Evolutionary conservation across 2,888 invertebrate species (phyloP), one percentile per base, ranked within the genome.

Genomic region (Lycia hirtaria): DNA sequence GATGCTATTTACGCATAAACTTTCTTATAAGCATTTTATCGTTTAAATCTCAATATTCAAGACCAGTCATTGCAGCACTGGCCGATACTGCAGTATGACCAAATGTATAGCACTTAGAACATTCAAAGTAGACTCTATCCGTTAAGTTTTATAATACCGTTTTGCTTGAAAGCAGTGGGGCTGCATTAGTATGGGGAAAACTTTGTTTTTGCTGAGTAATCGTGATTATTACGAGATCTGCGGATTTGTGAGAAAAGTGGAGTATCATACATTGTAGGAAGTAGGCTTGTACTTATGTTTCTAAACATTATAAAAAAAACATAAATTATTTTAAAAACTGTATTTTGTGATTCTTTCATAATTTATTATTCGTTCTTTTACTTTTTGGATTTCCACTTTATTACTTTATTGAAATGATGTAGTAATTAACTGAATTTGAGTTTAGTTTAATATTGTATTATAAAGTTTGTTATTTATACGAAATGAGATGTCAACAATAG

Each of bases 171-270:
- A 33, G 12, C 19, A 30, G 30, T 43, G 32, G 20, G 26, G 14
- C 17, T 40, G 30, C 30, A 52, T 41, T 26, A 28, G 10, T 14
- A 35, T 19, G 53, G 38, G 61, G 60, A 62, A 61, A 65, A 59
- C 38, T 45, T 10, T 47, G 55, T 66, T 68, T 69, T 66, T 66
- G 68, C 65, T 59, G 66, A 62, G 62, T 64, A 62, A 66, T 56
- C 56, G 59, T 61, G 61, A 60, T 65, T 30, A 54, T 47, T 45
- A 37, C 19, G 47, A 53, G 52, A 56, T 64, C 50, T 26, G 54
- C 56, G 30, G 49, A 20, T 54, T 55, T 51, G 47, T 49, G 33
- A 57, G 37, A 54, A 61, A 65, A 65, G 62, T 60, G 15, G 60
- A 55, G 40, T 60, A 47, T 48, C 14, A 28, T 45, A 32, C 20